Evolutionary conservation across 2,888 invertebrate genomes (phyloP).

Genomic region (Drosophila lutescens): DNA sequence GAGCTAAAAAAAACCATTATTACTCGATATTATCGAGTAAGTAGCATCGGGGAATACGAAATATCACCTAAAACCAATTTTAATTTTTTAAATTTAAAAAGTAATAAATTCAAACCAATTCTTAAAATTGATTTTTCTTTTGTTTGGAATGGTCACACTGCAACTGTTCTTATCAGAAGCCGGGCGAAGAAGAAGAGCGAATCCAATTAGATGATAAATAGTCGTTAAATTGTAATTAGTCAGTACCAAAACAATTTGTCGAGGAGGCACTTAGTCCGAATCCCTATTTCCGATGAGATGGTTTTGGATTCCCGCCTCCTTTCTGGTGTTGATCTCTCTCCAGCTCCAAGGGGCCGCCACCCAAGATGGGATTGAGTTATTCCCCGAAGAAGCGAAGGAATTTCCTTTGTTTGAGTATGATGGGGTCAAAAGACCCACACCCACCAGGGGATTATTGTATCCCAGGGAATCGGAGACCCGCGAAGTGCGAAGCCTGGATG

Average conservation of each 20-base stretch:
- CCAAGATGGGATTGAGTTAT: background rate
- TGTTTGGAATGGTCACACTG: background rate
- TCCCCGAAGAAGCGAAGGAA: background rate
- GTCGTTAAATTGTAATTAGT: background rate
- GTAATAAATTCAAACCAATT: too few relatives aligned
- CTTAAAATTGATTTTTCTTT: background rate
- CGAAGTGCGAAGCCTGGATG: constrained; percentile 91
- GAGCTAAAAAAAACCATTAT: too few relatives aligned
- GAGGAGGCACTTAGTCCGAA: background rate
- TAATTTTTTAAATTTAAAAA: background rate
- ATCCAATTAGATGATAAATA: background rate
- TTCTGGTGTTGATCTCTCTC: background rate
- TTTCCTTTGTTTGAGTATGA: constrained; percentile 34
- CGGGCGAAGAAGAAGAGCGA: constrained; percentile 12
- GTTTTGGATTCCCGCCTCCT: background rate
- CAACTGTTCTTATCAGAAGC: constrained; percentile 8
- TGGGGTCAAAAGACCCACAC: constrained; percentile 35
- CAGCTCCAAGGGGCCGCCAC: background rate
- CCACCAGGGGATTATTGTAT: constrained; percentile 81
- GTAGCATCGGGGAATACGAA: too few relatives aligned
- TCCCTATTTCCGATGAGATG: background rate
- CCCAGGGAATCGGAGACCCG: constrained; percentile 91
- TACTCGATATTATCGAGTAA: too few relatives aligned
- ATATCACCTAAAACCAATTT: too few relatives aligned
- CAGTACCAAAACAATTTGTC: background rate